Conservation (phyloP, 2,113 vertebrate genomes). For the Coreoperca whiteheadi region DNA sequence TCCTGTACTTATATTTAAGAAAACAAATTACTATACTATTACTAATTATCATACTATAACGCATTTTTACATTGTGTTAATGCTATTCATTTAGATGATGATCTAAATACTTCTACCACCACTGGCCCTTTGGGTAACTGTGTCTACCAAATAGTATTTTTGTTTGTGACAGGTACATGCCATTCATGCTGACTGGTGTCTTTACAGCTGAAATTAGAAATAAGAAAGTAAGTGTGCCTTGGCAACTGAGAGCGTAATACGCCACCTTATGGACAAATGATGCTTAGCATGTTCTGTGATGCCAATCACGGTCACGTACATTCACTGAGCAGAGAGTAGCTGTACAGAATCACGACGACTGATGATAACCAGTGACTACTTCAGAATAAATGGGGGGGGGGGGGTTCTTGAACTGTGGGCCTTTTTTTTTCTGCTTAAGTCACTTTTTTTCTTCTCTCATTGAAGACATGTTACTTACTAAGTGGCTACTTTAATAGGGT, state of each 20-base stretch:
- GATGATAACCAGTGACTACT: constrained; percentile 38
- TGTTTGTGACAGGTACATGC: constrained; percentile 17
- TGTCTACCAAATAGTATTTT: constrained; percentile 5
- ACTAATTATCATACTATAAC: no score
- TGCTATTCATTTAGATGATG: not conserved
- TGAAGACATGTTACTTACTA: not conserved
- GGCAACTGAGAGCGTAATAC: constrained; percentile 70
- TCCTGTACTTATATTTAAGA: not conserved
- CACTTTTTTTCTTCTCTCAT: not conserved
- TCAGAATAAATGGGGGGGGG: not conserved
- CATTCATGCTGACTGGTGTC: constrained; percentile 25
- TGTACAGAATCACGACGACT: constrained; percentile 28
- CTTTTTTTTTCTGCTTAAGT: not conserved
- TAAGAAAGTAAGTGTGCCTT: constrained; percentile 11
- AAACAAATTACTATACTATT: no score
- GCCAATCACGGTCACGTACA: constrained; percentile 18
- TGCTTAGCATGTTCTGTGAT: constrained; percentile 33
- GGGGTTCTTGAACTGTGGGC: no score
- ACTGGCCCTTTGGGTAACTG: constrained; percentile 6
- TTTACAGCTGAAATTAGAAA: constrained; percentile 19
- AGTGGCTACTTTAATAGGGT: not conserved
- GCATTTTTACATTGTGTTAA: not conserved
- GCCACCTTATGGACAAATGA: constrained; percentile 81
- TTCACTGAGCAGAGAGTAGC: constrained; percentile 36
- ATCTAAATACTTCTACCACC: not conserved